phyloP scores from a whole-genome alignment of 2,797 vertebrate genomes.

The Luscinia megarhynchos region DNA sequence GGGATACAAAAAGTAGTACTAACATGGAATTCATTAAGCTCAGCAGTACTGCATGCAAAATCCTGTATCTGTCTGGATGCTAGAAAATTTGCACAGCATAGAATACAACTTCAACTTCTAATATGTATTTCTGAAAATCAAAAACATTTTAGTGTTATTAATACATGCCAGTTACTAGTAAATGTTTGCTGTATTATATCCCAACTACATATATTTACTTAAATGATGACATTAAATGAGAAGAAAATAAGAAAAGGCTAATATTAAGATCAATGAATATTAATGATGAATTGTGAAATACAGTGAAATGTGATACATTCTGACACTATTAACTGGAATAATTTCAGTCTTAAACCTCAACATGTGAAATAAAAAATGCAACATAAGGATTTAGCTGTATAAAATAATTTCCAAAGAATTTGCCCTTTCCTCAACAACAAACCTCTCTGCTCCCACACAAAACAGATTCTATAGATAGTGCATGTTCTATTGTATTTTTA shows the following conservation, averaged over 20 bases:
- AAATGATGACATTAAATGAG: neutral
- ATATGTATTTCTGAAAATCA: neutral
- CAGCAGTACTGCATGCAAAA: neutral
- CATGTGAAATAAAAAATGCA: neutral
- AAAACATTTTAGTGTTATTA: neutral
- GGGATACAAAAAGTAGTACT: neutral
- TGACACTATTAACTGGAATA: neutral
- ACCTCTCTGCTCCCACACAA: neutral
- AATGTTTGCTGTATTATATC: neutral
- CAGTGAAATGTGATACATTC: neutral
- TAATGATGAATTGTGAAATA: neutral
- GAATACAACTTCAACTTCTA: neutral
- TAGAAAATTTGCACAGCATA: neutral
- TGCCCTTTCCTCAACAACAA: neutral
- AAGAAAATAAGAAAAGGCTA: neutral
- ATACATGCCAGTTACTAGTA: neutral
- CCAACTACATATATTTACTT: neutral
- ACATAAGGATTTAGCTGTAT: neutral
- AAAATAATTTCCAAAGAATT: neutral
- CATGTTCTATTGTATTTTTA: neutral
- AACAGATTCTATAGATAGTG: neutral
- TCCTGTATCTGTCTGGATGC: neutral
- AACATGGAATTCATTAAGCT: neutral
- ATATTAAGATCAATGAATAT: neutral
- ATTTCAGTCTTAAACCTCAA: slow-evolving; percentile 7